Conservation (phyloP, 2,797 vertebrate genomes). For the Phrynocephalus guinanensis region DNA sequence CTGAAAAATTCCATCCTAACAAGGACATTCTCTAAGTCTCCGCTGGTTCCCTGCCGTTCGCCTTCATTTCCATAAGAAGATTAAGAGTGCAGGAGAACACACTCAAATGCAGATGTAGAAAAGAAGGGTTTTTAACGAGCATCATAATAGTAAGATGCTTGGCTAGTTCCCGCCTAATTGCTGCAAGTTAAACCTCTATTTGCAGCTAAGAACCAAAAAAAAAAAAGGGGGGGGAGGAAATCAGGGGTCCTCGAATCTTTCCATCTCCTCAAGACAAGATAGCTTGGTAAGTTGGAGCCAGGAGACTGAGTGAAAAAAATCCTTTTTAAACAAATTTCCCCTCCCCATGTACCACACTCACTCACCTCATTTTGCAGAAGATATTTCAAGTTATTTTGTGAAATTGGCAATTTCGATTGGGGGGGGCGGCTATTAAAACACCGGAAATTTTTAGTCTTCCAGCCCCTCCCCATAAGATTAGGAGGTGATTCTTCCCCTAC, state of each 20-base stretch:
- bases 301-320: constrained; percentile 12
- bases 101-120: constrained; percentile 96
- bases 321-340: neutral
- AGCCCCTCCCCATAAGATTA: constrained; percentile 25
- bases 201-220: constrained; percentile 73
- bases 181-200: constrained; percentile 90
- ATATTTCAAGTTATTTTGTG: constrained; percentile 48
- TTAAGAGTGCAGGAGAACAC: constrained; percentile 94
- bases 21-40: constrained; percentile 91
- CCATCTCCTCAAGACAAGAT: constrained; percentile 76
- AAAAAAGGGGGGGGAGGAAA: constrained; percentile 30
- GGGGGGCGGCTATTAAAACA: neutral
- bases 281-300: constrained; percentile 73
- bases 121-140: constrained; percentile 93
- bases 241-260: constrained; percentile 71
- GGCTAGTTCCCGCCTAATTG: constrained; percentile 91
- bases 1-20: constrained; percentile 92
- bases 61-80: constrained; percentile 99
- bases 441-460: neutral
- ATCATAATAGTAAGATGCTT: constrained; percentile 95
- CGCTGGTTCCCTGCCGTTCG: constrained; percentile 91
- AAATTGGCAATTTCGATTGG: constrained; percentile 40
- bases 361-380: constrained; percentile 34
- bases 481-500: constrained; percentile 36
- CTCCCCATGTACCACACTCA: neutral